A percentile compares a stretch with the other conserved stretches of the same genome.
These are phyloP conservation scores for Drosophila tristis DNA, from an alignment of 1,140 invertebrate genomes.

Conservation along the genomic window DNA sequence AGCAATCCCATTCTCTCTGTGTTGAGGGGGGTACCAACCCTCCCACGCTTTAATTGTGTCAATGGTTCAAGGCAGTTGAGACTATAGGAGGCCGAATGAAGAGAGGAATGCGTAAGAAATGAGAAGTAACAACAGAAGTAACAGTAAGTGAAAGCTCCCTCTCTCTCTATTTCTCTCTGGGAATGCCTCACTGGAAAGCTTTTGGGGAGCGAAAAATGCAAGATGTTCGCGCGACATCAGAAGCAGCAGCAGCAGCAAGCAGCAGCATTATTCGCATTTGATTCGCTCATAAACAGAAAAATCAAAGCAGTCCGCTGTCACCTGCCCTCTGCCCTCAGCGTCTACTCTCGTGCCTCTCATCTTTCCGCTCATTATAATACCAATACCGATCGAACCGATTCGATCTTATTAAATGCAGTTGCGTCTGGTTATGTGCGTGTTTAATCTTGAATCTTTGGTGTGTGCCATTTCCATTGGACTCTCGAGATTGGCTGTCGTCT, in stretches of 20 bases:
- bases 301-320: background rate
- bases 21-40: conserved; percentile 1
- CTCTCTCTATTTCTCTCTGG: background rate
- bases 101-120: conserved; percentile 11
- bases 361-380: conserved; percentile 1
- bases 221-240: background rate
- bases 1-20: conserved; percentile 2
- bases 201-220: conserved; percentile 30
- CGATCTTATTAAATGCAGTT: conserved; percentile 40
- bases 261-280: too few relatives aligned
- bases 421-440: background rate
- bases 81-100: conserved; percentile 6
- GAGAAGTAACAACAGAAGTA: conserved; percentile 1
- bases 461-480: conserved; percentile 2
- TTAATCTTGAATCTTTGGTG: conserved; percentile 11
- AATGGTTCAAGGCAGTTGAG: conserved; percentile 72
- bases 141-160: background rate
- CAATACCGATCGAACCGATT: background rate
- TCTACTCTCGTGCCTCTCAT: background rate
- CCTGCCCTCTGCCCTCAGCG: background rate
- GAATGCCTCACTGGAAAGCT: conserved; percentile 4
- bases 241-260: too few relatives aligned
- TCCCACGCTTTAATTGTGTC: conserved; percentile 67
- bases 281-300: background rate
- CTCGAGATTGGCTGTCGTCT: too few relatives aligned